Evolutionary conservation across 2,888 invertebrate species (phyloP).

Genomic region (Mythimna albipuncta): DNA sequence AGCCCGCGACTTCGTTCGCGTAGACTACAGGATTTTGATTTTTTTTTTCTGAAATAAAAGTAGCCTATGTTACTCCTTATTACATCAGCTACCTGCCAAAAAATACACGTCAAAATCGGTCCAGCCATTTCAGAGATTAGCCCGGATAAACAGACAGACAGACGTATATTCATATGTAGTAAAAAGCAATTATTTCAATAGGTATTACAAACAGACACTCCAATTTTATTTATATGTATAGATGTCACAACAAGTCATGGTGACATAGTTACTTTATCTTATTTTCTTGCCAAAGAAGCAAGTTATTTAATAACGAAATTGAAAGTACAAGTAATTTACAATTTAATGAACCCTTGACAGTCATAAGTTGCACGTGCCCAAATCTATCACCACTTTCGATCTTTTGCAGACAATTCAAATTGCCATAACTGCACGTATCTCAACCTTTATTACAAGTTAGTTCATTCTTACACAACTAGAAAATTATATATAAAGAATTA

Average conservation of each 20-base stretch:
- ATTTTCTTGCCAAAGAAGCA: neutral
- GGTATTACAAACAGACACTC: too few relatives aligned
- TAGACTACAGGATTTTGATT: too few relatives aligned
- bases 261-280: neutral
- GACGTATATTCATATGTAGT: too few relatives aligned
- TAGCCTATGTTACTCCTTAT: too few relatives aligned
- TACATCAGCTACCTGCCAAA: too few relatives aligned
- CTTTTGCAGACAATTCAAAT: slow-evolving; percentile 50
- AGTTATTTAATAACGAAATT: neutral
- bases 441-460: slow-evolving; percentile 39
- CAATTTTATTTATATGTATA: too few relatives aligned
- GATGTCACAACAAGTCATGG: neutral
- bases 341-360: slow-evolving; percentile 12
- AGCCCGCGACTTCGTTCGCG: too few relatives aligned
- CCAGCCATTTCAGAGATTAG: too few relatives aligned
- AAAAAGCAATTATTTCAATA: too few relatives aligned
- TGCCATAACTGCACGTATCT: slow-evolving; percentile 45
- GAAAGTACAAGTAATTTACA: slow-evolving; percentile 12
- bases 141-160: too few relatives aligned
- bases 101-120: too few relatives aligned
- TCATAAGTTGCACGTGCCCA: slow-evolving; percentile 16
- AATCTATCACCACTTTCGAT: slow-evolving; percentile 46
- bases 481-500: slow-evolving; percentile 47
- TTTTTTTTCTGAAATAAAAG: too few relatives aligned
- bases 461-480: slow-evolving; percentile 57